Conservation (phyloP, 2,113 vertebrate species). For the Nothocercus nigrocapillus region DNA sequence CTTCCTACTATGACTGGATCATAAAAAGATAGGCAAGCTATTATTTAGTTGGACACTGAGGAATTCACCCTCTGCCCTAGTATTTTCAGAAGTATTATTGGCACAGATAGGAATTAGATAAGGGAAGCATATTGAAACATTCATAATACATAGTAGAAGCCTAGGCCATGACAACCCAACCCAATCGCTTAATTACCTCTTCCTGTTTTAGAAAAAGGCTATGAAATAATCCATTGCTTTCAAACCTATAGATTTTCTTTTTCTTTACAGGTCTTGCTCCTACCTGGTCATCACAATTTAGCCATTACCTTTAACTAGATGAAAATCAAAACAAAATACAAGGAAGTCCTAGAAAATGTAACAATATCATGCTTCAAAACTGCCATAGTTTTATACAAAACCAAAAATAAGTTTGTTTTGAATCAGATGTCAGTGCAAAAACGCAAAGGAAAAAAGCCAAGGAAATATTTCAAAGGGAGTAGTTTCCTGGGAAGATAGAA, state of each 20-base stretch:
- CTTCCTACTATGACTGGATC: background rate
- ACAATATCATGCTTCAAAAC: background rate
- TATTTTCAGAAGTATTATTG: conserved; percentile 47
- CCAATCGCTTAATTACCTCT: background rate
- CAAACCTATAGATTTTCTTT: background rate
- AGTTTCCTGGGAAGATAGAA: conserved; percentile 39
- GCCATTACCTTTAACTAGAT: background rate
- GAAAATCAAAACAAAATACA: background rate
- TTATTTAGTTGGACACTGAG: background rate
- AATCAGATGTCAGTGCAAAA: conserved; percentile 20
- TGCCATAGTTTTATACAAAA: background rate
- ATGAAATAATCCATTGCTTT: background rate
- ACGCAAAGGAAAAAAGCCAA: background rate
- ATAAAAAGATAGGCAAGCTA: background rate
- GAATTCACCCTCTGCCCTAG: background rate
- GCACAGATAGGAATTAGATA: background rate
- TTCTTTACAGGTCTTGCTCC: background rate
- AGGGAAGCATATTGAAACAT: background rate
- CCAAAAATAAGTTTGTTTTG: background rate
- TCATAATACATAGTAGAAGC: background rate
- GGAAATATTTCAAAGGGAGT: conserved; percentile 9
- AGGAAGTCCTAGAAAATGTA: background rate
- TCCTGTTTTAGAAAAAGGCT: background rate
- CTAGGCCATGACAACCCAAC: background rate
- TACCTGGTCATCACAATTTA: background rate